These are phyloP conservation scores for Alouatta caraya DNA, from an alignment of 2,797 vertebrate species.

Conservation along the genomic window DNA sequence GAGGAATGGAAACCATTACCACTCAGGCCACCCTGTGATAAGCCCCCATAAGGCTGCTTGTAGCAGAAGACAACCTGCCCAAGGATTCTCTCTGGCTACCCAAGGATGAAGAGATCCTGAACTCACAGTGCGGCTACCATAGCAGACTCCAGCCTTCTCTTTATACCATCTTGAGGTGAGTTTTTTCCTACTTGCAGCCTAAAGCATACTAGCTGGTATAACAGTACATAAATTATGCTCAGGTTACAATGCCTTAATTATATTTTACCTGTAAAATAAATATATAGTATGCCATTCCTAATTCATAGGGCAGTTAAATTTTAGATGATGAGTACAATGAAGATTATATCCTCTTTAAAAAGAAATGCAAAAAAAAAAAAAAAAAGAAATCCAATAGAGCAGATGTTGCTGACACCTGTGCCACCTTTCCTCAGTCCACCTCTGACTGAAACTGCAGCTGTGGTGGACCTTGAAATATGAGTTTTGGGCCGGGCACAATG, in stretches of 20 bases:
- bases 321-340: not conserved
- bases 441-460: not conserved
- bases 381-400: not conserved
- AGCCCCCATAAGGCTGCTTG: not conserved
- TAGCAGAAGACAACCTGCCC: not conserved
- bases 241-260: not conserved
- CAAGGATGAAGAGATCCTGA: not conserved
- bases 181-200: not conserved
- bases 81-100: not conserved
- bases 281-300: not conserved
- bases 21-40: not conserved
- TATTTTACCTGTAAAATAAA: conserved; percentile 13
- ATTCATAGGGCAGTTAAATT: not conserved
- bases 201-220: not conserved
- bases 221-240: not conserved
- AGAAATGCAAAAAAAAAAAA: not conserved
- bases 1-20: not conserved
- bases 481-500: not conserved
- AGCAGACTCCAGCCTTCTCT: not conserved
- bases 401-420: not conserved
- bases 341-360: not conserved
- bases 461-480: not conserved
- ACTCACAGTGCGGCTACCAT: not conserved
- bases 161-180: not conserved
- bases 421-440: not conserved